Conservation (phyloP, 2,888 invertebrate species). For the Tryphoninae sp. region DNA sequence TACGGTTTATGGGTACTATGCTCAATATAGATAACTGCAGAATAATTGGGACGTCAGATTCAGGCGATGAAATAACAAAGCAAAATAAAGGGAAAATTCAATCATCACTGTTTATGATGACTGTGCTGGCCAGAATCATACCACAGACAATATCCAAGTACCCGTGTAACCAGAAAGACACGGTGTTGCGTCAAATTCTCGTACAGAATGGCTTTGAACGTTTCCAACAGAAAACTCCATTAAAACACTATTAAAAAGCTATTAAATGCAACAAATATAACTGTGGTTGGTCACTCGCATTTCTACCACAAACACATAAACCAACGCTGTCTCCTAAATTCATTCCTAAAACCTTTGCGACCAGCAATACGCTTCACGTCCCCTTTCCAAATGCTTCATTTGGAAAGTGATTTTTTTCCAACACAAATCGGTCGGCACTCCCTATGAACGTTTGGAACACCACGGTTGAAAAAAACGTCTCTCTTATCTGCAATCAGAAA, state of each 20-base stretch:
- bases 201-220: neutral
- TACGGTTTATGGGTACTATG: neutral
- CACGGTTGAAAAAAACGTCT: too few relatives aligned
- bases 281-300: constrained; percentile 50
- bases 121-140: neutral
- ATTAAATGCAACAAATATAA: constrained; percentile 65
- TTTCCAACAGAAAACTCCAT: constrained; percentile 62
- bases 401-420: too few relatives aligned
- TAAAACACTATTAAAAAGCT: constrained; percentile 70
- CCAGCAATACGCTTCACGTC: neutral
- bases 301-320: constrained; percentile 26
- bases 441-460: too few relatives aligned
- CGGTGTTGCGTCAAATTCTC: constrained; percentile 2
- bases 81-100: constrained; percentile 34
- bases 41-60: constrained; percentile 21
- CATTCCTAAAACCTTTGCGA: neutral
- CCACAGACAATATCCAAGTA: neutral
- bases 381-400: neutral
- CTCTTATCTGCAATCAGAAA: too few relatives aligned
- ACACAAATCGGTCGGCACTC: too few relatives aligned
- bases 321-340: neutral
- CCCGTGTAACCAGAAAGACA: neutral
- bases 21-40: constrained; percentile 5
- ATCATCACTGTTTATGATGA: neutral
- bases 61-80: constrained; percentile 34